Base-by-base conservation (phyloP, 2,113 vertebrate genomes). In the Engystomops pustulosus region DNA sequence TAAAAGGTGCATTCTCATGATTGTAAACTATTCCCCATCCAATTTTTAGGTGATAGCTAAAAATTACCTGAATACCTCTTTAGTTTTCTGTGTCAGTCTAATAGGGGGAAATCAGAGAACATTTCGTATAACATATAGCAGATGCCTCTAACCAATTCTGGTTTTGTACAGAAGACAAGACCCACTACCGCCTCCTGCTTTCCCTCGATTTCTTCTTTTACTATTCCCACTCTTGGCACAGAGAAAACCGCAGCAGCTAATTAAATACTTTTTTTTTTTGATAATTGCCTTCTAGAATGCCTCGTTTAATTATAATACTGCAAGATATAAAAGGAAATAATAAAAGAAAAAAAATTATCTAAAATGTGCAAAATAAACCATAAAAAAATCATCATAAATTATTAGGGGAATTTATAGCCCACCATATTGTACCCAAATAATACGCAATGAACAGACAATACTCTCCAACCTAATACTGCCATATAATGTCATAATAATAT, bases 161-260 rank as follows among this genome's bases (percentile, higher is more conserved):
- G 20, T 20, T n/a, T 18, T 41, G 27, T 20, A 34, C 72, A 76
- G 15, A 11, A 49, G 44, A 49, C 20, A 23, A 76, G 45, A 36
- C 45, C 45, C 10, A 58, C 32, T n/a, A 38, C 53, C n/a, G 53
- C 53, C 53, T 58, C 62, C 79, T 36, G 25, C n/a, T 51, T 49
- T 69, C 25, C 6, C 60, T 67, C 47, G n/a, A n/a, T 79, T 62
- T 49, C 36, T 62, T 62, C 65, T 65, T 51, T 25, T n/a, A 69
- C 79, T 53, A 68, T 69, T 53, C 79, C 45, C 41, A 36, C 36
- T 60, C 75, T 60, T 78, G 34, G 75, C 75, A 80, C 27, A 1
- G 20, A 23, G 20, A 2, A 68, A 68, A 80, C 18, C 38, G 15
- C 65, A 80, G 47, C 62, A 68, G 44, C 79, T 65, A 80, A 80